Conservation (phyloP, 1,140 invertebrate species). For the Hyposmocoma kahamanoa region DNA sequence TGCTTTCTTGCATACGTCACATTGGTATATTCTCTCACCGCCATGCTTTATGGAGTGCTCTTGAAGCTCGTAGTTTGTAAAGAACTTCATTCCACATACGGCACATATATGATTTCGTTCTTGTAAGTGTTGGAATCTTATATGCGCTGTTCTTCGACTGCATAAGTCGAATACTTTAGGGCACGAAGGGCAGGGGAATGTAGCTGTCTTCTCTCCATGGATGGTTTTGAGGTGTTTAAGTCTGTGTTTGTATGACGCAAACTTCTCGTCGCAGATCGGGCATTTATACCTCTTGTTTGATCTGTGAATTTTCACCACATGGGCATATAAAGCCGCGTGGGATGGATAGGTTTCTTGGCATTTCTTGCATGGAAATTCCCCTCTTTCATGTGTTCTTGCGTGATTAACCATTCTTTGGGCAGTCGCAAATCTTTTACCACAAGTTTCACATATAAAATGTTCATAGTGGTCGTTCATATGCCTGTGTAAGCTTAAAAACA, state of each 20-base stretch:
- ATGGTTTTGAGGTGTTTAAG: conserved; percentile 52
- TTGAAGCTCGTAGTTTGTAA: conserved; percentile 53
- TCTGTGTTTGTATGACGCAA: conserved; percentile 50
- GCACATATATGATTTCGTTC: conserved; percentile 58
- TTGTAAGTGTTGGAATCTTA: conserved; percentile 49
- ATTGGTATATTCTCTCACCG: conserved; percentile 58
- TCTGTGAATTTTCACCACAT: conserved; percentile 48
- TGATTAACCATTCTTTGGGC: conserved; percentile 55
- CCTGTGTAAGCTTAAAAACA: conserved; percentile 62
- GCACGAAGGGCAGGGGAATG: conserved; percentile 52
- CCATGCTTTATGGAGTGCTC: conserved; percentile 59
- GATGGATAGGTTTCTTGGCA: conserved; percentile 46
- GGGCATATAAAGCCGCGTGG: conserved; percentile 40
- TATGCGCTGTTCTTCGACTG: conserved; percentile 49
- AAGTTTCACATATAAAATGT: conserved; percentile 65
- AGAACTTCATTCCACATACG: conserved; percentile 60
- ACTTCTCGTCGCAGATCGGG: conserved; percentile 59
- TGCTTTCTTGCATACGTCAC: conserved; percentile 71
- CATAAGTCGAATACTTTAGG: conserved; percentile 58
- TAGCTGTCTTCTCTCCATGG: conserved; percentile 47
- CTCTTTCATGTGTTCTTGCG: conserved; percentile 42
- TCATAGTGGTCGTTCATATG: conserved; percentile 68
- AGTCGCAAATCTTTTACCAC: conserved; percentile 61
- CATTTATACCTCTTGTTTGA: conserved; percentile 61
- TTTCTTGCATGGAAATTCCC: conserved; percentile 58